A percentile compares a stretch with the other conserved stretches of the same genome.
These are phyloP conservation scores for Tenthredo mesomela DNA, from an alignment of 2,888 invertebrate species.

Conservation along the genomic window DNA sequence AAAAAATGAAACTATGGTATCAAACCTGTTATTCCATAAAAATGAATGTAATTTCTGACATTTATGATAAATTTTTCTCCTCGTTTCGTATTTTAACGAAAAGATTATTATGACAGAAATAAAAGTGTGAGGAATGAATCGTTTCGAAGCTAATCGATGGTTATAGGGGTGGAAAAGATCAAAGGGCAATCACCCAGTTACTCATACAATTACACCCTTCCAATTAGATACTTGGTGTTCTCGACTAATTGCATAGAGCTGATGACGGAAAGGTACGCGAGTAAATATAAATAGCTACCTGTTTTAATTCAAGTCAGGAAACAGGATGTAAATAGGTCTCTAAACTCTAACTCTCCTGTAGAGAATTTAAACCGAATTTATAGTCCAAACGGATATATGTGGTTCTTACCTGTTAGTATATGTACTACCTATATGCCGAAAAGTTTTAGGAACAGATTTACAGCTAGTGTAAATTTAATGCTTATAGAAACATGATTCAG, in stretches of 20 bases:
- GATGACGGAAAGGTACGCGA: not conserved
- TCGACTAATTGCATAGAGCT: constrained; percentile 27
- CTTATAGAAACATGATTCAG: not conserved
- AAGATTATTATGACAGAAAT: too few species aligned
- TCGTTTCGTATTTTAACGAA: too few species aligned
- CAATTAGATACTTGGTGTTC: constrained; percentile 16
- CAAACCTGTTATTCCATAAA: too few species aligned
- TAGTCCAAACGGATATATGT: constrained; percentile 18
- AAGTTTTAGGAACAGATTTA: constrained; percentile 15
- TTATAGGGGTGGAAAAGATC: not conserved
- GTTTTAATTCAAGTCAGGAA: constrained; percentile 37
- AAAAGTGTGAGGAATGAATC: not conserved
- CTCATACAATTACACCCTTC: constrained; percentile 25
- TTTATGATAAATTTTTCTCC: not conserved
- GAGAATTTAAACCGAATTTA: constrained; percentile 15
- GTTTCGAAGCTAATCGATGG: not conserved
- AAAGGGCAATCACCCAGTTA: constrained; percentile 4
- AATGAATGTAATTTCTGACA: too few species aligned
- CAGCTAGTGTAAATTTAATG: not conserved
- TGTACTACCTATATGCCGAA: too few species aligned
- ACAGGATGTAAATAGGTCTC: constrained; percentile 37
- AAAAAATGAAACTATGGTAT: not conserved
- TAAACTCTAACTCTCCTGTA: not conserved
- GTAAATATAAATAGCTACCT: not conserved
- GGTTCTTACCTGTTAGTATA: constrained; percentile 40